These are phyloP conservation scores for Prunella himalayana DNA, from an alignment of 2,113 vertebrate species.

Conservation along the genomic window DNA sequence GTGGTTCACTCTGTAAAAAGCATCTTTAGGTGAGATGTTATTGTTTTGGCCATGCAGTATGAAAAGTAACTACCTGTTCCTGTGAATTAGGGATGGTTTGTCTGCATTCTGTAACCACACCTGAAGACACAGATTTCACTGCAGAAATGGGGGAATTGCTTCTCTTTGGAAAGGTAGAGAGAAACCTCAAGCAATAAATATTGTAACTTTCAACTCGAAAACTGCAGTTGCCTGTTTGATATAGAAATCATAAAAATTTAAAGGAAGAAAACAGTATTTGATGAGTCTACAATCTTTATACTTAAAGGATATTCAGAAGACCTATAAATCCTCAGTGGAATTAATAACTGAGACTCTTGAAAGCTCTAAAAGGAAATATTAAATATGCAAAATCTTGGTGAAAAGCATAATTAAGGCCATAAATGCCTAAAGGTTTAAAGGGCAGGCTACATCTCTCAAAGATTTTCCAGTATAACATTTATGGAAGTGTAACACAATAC, in stretches of 20 bases:
- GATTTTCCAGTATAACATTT: constrained; percentile 33
- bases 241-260: constrained; percentile 51
- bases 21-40: constrained; percentile 42
- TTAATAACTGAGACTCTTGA: constrained; percentile 75
- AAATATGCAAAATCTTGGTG: constrained; percentile 77
- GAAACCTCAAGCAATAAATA: background rate
- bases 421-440: constrained; percentile 68
- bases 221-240: constrained; percentile 16
- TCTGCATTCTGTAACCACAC: background rate
- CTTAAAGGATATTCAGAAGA: constrained; percentile 65
- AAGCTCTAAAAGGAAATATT: constrained; percentile 75
- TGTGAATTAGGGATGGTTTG: background rate
- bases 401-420: constrained; percentile 73
- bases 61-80: background rate
- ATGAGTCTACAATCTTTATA: constrained; percentile 71
- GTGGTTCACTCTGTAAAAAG: constrained; percentile 65
- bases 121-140: background rate
- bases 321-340: constrained; percentile 66
- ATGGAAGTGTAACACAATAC: constrained; percentile 12
- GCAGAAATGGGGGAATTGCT: background rate
- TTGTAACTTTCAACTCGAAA: constrained; percentile 23
- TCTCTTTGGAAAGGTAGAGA: background rate
- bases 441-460: constrained; percentile 40
- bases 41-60: background rate
- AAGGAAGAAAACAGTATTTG: constrained; percentile 67